phyloP scores from a whole-genome alignment of 2,113 vertebrate genomes.

The Serilophus lunatus region DNA sequence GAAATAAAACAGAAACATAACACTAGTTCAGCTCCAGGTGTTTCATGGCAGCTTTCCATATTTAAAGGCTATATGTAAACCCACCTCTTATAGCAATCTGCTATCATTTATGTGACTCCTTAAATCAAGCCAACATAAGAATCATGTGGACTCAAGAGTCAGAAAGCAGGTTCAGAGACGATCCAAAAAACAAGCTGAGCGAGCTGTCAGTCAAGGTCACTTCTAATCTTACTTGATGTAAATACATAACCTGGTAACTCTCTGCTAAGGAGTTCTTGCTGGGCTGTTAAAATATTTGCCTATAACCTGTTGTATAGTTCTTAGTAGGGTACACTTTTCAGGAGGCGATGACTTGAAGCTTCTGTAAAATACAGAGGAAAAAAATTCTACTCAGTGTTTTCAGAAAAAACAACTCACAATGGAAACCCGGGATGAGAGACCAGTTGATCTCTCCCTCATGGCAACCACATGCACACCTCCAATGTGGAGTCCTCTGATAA shows the following conservation, averaged over 20 bases:
- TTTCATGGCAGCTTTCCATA: not conserved
- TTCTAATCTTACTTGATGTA: not conserved
- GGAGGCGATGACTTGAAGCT: not conserved
- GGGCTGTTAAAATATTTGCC: not conserved
- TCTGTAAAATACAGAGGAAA: not conserved
- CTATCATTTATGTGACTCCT: not conserved
- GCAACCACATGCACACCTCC: not conserved
- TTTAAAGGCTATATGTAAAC: not conserved
- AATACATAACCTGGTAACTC: not conserved
- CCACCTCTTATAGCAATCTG: not conserved
- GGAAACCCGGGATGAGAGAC: not conserved
- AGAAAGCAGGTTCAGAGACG: not conserved
- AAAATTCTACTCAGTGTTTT: not conserved
- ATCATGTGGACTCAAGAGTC: not conserved
- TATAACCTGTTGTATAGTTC: not conserved
- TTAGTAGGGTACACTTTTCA: not conserved
- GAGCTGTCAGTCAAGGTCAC: not conserved
- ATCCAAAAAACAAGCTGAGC: not conserved
- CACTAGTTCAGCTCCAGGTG: not conserved
- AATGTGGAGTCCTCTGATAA: not conserved
- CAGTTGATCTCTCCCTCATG: not conserved
- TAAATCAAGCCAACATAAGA: not conserved
- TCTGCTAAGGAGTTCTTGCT: not conserved
- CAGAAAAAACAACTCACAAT: not conserved
- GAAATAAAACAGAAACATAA: slow-evolving; percentile 26